phyloP scores from a whole-genome alignment of 2,113 vertebrate genomes.

The Archocentrus centrarchus region DNA sequence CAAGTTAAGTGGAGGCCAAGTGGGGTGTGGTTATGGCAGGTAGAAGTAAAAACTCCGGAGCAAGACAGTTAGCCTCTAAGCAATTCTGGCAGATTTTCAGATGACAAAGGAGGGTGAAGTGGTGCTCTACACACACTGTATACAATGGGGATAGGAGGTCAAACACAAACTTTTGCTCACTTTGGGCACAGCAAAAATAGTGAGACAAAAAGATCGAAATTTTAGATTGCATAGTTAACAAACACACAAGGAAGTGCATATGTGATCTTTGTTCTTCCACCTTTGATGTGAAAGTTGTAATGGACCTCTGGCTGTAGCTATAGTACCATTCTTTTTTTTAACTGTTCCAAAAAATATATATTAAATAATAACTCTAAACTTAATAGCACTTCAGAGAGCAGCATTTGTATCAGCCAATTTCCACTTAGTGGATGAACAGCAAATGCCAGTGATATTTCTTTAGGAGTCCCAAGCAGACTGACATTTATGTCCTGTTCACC shows the following conservation, averaged over 20 bases:
- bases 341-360: not conserved
- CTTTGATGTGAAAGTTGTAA: not conserved
- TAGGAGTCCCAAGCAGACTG: not conserved
- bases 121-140: too few species aligned
- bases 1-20: too few species aligned
- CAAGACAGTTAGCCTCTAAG: too few species aligned
- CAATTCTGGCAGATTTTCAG: too few species aligned
- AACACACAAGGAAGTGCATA: not conserved
- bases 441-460: conserved; percentile 7
- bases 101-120: too few species aligned
- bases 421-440: not conserved
- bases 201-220: not conserved
- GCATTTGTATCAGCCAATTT: conserved; percentile 2
- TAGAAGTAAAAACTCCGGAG: too few species aligned
- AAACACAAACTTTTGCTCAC: not conserved
- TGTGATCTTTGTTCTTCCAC: not conserved
- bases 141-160: too few species aligned
- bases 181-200: not conserved
- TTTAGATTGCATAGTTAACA: not conserved
- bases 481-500: conserved; percentile 3
- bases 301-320: not conserved
- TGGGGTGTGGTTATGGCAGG: too few species aligned
- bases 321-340: not conserved
- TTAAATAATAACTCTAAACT: not conserved
- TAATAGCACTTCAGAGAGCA: not conserved